phyloP scores from a whole-genome alignment of 1,140 invertebrate genomes.

The Elymnias hypermnestra region DNA sequence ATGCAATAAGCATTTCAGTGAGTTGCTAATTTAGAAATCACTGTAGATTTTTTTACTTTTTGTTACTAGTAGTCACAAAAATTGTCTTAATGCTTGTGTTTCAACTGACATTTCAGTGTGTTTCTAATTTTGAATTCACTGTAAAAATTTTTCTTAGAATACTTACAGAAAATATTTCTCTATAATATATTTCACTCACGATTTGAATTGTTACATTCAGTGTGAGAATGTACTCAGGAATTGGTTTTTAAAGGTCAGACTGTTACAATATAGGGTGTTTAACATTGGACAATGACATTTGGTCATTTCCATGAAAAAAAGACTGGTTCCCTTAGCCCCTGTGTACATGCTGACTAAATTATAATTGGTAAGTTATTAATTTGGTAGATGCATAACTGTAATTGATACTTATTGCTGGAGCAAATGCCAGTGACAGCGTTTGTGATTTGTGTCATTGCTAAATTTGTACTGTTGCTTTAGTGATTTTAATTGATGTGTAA shows the following conservation, averaged over 20 bases:
- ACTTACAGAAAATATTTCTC: no score
- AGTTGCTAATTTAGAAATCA: no score
- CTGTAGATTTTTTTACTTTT: no score
- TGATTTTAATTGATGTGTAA: constrained; percentile 19
- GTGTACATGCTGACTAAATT: constrained; percentile 10
- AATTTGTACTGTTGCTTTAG: constrained; percentile 31
- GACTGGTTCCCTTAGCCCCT: constrained; percentile 4
- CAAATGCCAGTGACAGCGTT: constrained; percentile 17
- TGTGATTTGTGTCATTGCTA: constrained; percentile 47
- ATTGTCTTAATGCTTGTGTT: no score
- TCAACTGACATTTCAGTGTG: no score
- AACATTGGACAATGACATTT: neutral
- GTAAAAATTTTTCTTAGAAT: no score
- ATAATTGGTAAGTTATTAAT: constrained; percentile 36
- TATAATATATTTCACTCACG: no score
- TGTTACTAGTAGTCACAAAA: no score
- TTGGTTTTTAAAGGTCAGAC: neutral
- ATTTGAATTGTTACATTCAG: neutral
- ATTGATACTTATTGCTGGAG: constrained; percentile 53
- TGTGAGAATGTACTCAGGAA: neutral
- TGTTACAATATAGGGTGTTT: constrained; percentile 2
- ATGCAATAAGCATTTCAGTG: no score
- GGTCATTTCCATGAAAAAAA: constrained; percentile 2
- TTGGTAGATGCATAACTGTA: constrained; percentile 45
- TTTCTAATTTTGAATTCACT: no score